Evolutionary conservation across 2,797 vertebrate genomes (phyloP), one percentile per base, ranked within the genome.

Genomic region (Hydrocynus forskahlii): DNA sequence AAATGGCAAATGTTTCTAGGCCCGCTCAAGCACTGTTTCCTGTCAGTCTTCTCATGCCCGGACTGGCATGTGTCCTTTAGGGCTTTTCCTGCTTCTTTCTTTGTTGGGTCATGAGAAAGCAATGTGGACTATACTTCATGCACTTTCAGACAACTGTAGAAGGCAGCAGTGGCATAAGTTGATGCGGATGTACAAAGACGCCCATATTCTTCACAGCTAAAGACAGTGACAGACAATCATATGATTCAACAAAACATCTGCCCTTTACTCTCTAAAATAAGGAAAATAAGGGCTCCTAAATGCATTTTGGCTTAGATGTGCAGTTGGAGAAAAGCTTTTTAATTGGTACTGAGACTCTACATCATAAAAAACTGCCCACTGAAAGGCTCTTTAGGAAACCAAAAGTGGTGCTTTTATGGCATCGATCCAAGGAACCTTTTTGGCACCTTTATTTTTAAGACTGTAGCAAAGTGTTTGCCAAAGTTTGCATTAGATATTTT

Each of bases 1-100:
- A 67, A 74, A 72, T 76, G 62, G n/a, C 8, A 48, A 75, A 75
- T 54, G 55, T 63, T 64, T 76, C 64, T 76, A 43, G 68, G 55
- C 45, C 21, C 38, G 25, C 38, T 14, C 48, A 29, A 63, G 43
- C 23, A 59, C 74, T 8, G 50, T 62, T 64, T 63, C 48, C 29
- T 54, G 29, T 45, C 43, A 50, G 45, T 50, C 67, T 69, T 67
- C 40, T 83, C 17, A n/a, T 57, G 21, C 54, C 57, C 71, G 50
- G 12, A 73, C 54, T 79, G 66, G 43, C 14, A 1, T n/a, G 16
- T 21, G 60, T 29, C 48, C 40, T 50, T 70, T 64, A 68, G 25
- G 21, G 21, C 29, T 12, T 71, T 71, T 70, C 19, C 19, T 75
- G 45, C 35, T 2, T 73, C 5, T n/a, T 5, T 59, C 13, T 43